These are phyloP conservation scores for Amyelois transitella DNA, from an alignment of 1,140 invertebrate genomes.

Conservation along the genomic window DNA sequence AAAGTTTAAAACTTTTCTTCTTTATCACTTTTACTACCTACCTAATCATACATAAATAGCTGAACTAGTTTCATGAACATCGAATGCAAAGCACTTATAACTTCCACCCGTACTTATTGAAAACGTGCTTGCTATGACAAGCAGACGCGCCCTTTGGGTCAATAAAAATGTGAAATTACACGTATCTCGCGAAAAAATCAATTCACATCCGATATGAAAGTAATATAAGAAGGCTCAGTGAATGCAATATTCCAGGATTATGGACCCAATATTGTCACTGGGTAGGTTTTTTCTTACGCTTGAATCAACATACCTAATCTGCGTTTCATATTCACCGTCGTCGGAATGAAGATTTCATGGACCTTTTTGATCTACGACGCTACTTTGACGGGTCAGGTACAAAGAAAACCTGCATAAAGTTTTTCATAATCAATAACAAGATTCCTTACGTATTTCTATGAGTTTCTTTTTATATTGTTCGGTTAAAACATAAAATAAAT, in stretches of 20 bases:
- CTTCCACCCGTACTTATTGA: not conserved
- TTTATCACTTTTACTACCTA: too few relatives aligned
- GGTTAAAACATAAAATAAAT: too few relatives aligned
- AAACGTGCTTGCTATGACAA: slow-evolving; percentile 6
- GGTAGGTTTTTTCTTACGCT: slow-evolving; percentile 50
- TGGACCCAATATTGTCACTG: slow-evolving; percentile 55
- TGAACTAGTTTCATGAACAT: not conserved
- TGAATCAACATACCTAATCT: slow-evolving; percentile 61
- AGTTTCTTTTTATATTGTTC: too few relatives aligned
- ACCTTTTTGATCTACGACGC: too few relatives aligned
- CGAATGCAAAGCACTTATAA: not conserved
- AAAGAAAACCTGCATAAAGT: too few relatives aligned
- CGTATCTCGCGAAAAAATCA: slow-evolving; percentile 31
- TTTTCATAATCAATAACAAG: too few relatives aligned
- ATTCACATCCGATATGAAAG: slow-evolving; percentile 31
- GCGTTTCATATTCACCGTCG: slow-evolving; percentile 39
- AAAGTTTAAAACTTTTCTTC: too few relatives aligned
- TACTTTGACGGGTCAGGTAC: too few relatives aligned
- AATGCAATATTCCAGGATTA: slow-evolving; percentile 66
- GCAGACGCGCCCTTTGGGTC: not conserved
- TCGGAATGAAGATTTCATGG: slow-evolving; percentile 25
- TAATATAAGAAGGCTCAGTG: slow-evolving; percentile 34
- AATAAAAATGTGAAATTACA: not conserved
- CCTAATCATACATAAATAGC: too few relatives aligned
- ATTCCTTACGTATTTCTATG: too few relatives aligned